Conservation (phyloP, 1,140 invertebrate species). For the Drosophila kikkawai region DNA sequence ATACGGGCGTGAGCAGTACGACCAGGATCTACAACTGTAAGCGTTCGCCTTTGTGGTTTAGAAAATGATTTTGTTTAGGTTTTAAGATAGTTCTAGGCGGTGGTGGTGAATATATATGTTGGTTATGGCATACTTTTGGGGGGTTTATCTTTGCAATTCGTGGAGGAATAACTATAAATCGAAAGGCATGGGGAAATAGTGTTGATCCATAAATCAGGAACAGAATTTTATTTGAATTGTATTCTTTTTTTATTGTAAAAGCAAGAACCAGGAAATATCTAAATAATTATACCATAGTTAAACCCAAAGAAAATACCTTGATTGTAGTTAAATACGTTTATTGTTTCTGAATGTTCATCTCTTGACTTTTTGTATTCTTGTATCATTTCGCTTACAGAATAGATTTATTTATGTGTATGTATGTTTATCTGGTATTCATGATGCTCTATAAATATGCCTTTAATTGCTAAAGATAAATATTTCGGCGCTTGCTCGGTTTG, state of each 20-base stretch:
- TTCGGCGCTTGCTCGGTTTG: constrained; percentile 77
- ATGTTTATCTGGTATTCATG: constrained; percentile 73
- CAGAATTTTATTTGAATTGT: too few relatives aligned
- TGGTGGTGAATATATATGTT: not conserved
- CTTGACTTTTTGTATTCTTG: constrained; percentile 62
- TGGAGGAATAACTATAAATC: not conserved
- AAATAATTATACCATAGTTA: not conserved
- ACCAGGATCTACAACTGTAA: constrained; percentile 91
- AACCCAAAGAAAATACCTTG: not conserved
- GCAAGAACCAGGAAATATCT: too few relatives aligned
- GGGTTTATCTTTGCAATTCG: not conserved
- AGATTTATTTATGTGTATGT: constrained; percentile 67
- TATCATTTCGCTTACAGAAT: constrained; percentile 75
- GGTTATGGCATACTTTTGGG: constrained; percentile 24
- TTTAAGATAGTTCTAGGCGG: constrained; percentile 6
- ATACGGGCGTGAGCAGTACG: constrained; percentile 88
- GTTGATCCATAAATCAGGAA: too few relatives aligned
- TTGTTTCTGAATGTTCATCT: constrained; percentile 74
- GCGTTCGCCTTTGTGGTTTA: constrained; percentile 87
- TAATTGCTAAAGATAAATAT: constrained; percentile 84
- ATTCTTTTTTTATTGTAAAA: too few relatives aligned
- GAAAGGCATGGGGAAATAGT: not conserved
- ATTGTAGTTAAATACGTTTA: constrained; percentile 79
- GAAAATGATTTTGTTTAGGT: constrained; percentile 13
- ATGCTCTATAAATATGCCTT: constrained; percentile 81